These are phyloP conservation scores for Ctenochaetus hawaiiensis DNA, from an alignment of 2,797 vertebrate genomes.

Conservation along the genomic window DNA sequence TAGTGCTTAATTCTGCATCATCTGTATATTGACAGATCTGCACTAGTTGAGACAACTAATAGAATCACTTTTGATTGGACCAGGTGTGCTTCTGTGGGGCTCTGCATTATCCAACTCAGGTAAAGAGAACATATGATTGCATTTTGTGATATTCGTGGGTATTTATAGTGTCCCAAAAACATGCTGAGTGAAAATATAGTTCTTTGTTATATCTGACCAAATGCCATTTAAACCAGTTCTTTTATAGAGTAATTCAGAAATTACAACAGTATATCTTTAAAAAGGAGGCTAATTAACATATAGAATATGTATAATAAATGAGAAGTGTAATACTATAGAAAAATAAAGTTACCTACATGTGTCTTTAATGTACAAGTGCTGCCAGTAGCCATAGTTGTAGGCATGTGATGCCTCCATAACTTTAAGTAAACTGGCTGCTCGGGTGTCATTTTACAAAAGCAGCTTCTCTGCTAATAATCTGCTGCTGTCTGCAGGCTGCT, in stretches of 20 bases:
- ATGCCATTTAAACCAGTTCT: conserved; percentile 33
- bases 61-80: conserved; percentile 12
- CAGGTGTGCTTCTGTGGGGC: conserved; percentile 33
- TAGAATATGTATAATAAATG: conserved; percentile 21
- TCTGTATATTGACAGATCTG: conserved; percentile 32
- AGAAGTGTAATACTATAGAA: background rate
- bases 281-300: conserved; percentile 4
- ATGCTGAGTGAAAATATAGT: conserved; percentile 13
- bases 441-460: conserved; percentile 9
- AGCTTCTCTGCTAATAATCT: background rate
- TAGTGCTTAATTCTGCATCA: background rate
- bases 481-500: background rate
- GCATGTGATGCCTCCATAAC: conserved; percentile 3
- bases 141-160: conserved; percentile 26
- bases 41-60: conserved; percentile 17
- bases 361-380: conserved; percentile 19
- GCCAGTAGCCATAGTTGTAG: background rate
- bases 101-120: conserved; percentile 64
- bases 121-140: conserved; percentile 40
- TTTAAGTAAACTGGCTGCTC: conserved; percentile 9
- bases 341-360: conserved; percentile 22
- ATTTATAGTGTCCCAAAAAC: conserved; percentile 1
- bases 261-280: background rate
- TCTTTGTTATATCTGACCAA: conserved; percentile 28
- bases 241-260: conserved; percentile 9